Conservation (phyloP, 2,888 invertebrate species). For the Lysandra coridon region DNA sequence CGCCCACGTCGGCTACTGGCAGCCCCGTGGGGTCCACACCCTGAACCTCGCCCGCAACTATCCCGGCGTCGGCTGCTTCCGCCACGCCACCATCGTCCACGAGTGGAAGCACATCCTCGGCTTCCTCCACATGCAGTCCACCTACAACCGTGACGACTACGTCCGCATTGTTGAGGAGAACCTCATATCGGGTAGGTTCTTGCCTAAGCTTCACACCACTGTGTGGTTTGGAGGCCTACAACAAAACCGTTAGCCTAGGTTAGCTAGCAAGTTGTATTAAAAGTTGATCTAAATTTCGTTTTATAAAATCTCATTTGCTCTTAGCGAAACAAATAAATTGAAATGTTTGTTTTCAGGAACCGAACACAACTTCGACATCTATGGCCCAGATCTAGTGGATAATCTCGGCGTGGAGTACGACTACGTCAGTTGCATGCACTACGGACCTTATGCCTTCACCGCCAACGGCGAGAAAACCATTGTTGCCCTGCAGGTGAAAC, state of each 20-base stretch:
- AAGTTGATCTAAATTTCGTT: too few species aligned
- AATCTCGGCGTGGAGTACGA: conserved; percentile 84
- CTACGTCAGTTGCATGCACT: conserved; percentile 88
- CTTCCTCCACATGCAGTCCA: conserved; percentile 74
- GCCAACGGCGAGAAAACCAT: conserved; percentile 84
- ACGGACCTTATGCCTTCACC: conserved; percentile 83
- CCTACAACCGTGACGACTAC: conserved; percentile 67
- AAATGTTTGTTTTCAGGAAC: conserved; percentile 49
- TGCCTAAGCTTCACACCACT: too few species aligned
- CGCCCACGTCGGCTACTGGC: conserved; percentile 68
- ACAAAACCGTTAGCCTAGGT: too few species aligned
- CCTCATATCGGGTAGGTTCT: conserved; percentile 74
- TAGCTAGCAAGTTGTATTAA: too few species aligned
- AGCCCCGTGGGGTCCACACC: conserved; percentile 65
- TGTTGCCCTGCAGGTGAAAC: conserved; percentile 65
- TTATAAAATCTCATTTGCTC: too few species aligned
- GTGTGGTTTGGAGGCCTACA: too few species aligned
- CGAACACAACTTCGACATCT: conserved; percentile 80
- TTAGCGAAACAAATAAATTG: neutral
- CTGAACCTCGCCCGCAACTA: conserved; percentile 73
- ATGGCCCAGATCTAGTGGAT: conserved; percentile 75
- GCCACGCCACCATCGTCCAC: conserved; percentile 86
- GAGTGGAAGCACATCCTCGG: conserved; percentile 83
- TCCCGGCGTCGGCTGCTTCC: conserved; percentile 79
- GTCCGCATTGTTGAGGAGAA: conserved; percentile 87